These are phyloP conservation scores for Monodelphis domestica DNA, from an alignment of 2,797 vertebrate species.

Conservation along the genomic window DNA sequence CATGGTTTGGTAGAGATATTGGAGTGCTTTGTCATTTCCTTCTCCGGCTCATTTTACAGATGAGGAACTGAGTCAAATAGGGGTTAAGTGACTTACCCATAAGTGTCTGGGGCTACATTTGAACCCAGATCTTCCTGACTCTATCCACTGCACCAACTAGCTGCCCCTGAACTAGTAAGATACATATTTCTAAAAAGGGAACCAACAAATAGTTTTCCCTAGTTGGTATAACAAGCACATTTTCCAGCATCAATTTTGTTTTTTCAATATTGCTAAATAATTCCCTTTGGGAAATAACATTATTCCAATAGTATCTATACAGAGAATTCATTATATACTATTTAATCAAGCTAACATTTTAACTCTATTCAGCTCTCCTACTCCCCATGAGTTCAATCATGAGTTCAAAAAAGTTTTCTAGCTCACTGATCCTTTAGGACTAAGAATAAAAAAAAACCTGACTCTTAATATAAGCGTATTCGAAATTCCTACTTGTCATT, in stretches of 20 bases:
- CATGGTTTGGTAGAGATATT: not conserved
- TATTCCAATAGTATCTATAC: not conserved
- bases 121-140: not conserved
- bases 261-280: not conserved
- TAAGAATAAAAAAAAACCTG: not conserved
- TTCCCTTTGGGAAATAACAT: not conserved
- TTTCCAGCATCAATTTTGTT: not conserved
- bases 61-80: not conserved
- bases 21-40: not conserved
- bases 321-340: not conserved
- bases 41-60: not conserved
- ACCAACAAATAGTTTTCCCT: not conserved
- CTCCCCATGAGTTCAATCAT: fast-evolving
- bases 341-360: not conserved
- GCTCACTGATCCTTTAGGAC: not conserved
- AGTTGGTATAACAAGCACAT: not conserved
- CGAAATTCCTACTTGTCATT: not conserved
- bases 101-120: not conserved
- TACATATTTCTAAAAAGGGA: not conserved
- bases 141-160: not conserved
- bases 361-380: not conserved
- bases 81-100: not conserved
- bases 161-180: not conserved
- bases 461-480: not conserved
- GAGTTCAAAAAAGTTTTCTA: fast-evolving